phyloP scores from a whole-genome alignment of 2,888 invertebrate species.

The Campoletis raptor region DNA sequence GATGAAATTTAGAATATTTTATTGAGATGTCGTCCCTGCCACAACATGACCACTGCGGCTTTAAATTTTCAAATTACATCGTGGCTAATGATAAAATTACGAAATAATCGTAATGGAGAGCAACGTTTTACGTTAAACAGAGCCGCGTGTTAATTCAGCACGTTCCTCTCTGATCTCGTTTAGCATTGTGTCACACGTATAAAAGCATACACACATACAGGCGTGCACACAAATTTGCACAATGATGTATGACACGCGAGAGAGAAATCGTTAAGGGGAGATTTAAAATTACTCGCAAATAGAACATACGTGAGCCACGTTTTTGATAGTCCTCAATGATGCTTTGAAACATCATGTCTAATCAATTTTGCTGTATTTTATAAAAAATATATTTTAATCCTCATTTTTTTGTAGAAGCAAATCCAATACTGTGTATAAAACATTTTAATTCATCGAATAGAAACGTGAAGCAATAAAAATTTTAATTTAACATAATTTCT shows the following conservation, averaged over 20 bases:
- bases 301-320: conserved; percentile 25
- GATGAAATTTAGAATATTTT: background rate
- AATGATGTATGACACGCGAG: conserved; percentile 1
- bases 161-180: conserved; percentile 51
- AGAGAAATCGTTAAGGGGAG: background rate
- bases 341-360: background rate
- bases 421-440: background rate
- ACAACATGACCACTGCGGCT: background rate
- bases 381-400: background rate
- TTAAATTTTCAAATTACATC: conserved; percentile 15
- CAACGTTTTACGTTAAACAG: conserved; percentile 35
- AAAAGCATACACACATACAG: background rate
- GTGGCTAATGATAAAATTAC: conserved; percentile 21
- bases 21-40: background rate
- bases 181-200: conserved; percentile 49
- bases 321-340: conserved; percentile 26
- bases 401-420: background rate
- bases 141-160: conserved; percentile 52
- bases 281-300: conserved; percentile 34
- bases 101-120: conserved; percentile 37
- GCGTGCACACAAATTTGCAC: background rate
- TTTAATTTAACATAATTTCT: background rate
- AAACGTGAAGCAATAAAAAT: background rate
- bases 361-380: background rate
- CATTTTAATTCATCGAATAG: background rate